Evolutionary conservation across 2,888 invertebrate genomes (phyloP), one percentile per base, ranked within the genome.

Genomic region (Sesia bembeciformis): DNA sequence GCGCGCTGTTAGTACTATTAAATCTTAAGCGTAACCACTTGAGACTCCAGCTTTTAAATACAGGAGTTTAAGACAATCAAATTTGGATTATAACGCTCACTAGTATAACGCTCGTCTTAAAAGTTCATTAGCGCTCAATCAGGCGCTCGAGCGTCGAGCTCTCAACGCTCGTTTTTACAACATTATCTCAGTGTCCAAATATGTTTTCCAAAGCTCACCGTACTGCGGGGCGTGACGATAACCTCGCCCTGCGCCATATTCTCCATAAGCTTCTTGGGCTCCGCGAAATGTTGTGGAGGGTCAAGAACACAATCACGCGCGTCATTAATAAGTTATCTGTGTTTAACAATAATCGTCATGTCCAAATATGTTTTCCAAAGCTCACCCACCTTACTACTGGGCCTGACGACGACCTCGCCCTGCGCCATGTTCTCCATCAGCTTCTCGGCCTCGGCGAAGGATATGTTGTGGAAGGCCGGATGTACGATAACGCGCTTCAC

Each of bases 401-500:
- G 99, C 58, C 99, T 90, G 23, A 99, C 93, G 40, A 99, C 95
- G 7, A 97, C 97, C 74, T 99, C 99, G 3, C 99, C 99, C 83
- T 97, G 98, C 61, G 98, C 98, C 94, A 98, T 95, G 54, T 92
- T 92, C 52, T 93, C 93, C 94, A 99, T 95, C 55, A 97, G 88
- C 68, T 96, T 96, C 72, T 98, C 97, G 0, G 98, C 97, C 73
- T 98, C 97, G 0, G 94, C 93, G 78, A 94, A 98, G 3, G 97
- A 96, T 66, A 99, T 96, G 76, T 99, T 99, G 66, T 98, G 96
- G 90, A 99, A 99, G 5, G 96, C 94, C 0, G 98, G 98, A 85
- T 99, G 99, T 4, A 98, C 97, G 58, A 99, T 99, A 0, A 99
- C 98, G 8, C 99, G 92, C 77, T 98, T 98, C 40, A 97, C 95